Conservation (phyloP, 2,113 vertebrate species). For the Ginglymostoma cirratum region DNA sequence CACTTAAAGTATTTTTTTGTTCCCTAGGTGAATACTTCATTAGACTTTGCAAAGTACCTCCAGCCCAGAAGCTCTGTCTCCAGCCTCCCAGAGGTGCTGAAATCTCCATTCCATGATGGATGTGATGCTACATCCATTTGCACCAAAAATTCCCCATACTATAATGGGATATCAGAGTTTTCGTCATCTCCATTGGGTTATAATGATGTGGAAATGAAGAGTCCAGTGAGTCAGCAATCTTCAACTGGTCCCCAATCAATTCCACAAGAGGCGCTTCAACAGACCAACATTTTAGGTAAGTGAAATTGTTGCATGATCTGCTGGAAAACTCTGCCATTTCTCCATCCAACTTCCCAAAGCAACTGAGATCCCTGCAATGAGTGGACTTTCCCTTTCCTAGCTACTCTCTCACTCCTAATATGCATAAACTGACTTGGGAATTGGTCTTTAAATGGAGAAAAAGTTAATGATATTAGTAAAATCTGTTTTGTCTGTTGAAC, state of each 20-base stretch:
- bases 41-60: neutral
- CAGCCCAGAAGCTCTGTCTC: neutral
- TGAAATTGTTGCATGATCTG: neutral
- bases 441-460: neutral
- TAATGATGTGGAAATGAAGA: slow-evolving; percentile 9
- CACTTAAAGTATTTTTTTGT: neutral
- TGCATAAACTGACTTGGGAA: neutral
- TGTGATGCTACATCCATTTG: neutral
- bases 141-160: neutral
- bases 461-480: neutral
- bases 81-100: neutral
- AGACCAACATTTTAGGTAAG: neutral
- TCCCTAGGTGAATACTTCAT: neutral
- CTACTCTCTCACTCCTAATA: too few relatives aligned
- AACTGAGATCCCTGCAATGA: too few relatives aligned
- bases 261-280: neutral
- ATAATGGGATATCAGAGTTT: neutral
- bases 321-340: neutral
- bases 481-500: neutral
- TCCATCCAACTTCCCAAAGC: too few relatives aligned
- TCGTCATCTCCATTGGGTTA: neutral
- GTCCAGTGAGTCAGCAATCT: neutral
- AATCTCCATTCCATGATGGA: neutral
- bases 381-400: too few relatives aligned
- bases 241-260: neutral